Base-by-base conservation (phyloP, 2,113 vertebrate genomes). In the Albula goreensis region DNA sequence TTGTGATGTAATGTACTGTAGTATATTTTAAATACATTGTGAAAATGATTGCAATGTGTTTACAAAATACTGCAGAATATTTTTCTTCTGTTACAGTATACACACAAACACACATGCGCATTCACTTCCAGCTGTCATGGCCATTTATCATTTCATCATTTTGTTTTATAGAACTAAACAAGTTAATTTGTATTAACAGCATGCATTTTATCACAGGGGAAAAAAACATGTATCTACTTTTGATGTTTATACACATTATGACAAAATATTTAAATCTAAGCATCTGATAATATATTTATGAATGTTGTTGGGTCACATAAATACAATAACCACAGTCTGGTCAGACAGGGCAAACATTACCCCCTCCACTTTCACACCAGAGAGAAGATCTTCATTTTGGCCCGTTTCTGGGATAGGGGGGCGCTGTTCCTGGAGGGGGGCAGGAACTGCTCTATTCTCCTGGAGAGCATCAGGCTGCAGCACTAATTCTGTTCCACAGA, bases 401-500 rank as follows among this genome's bases (percentile, higher is more conserved):
- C 9, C 63, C 17, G 10, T 51, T 8, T 1, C 4, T n/a, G 9
- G 31, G 31, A 41, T 41, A 41, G 31, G 31, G 31, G 31, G 31
- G 31, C 1, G 31, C 31, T 41, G 31, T 41, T 41, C 31, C 31
- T 1, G 17, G 22, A 4, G n/a, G 80, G 19, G 49, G 51, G 19
- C 6, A 31, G 81, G 12, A 22, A 51, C 13, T 79, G 51, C 1
- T 57, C 25, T 8, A 19, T n/a, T 5, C 25, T 48, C 81, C 53
- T 48, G 80, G 19, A 25, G 22, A 52, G 80, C 51, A 50, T 50
- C 57, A 51, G 19, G 31, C 13, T 7, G 81, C 25, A 41, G 10
- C 1, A n/a, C 93, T 88, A 91, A 80, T 83, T 90, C 83, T 93
- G 93, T 31, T 95, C 95, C 91, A 94, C 83, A 56, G 78, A 89